phyloP scores from a whole-genome alignment of 1,140 invertebrate species.

The Drosophila tsacasi region DNA sequence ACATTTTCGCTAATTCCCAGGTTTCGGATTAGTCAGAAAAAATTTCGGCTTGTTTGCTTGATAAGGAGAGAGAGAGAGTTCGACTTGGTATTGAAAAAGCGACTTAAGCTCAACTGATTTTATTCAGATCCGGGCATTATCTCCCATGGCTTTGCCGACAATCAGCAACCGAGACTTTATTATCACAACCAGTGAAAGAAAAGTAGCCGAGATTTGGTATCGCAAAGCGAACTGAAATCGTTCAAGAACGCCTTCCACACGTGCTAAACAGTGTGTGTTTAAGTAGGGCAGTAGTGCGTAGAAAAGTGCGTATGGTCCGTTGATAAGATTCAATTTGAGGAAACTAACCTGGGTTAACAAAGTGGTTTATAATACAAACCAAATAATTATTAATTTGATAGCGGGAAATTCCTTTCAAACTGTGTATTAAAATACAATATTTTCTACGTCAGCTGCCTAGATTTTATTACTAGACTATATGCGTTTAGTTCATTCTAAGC shows the following conservation, averaged over 20 bases:
- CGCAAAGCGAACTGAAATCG: background rate
- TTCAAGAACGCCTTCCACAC: constrained; percentile 19
- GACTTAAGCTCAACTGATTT: constrained; percentile 45
- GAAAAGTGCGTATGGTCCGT: constrained; percentile 59
- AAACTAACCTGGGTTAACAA: constrained; percentile 69
- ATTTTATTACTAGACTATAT: background rate
- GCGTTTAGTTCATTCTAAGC: background rate
- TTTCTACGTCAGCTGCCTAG: background rate
- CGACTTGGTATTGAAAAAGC: constrained; percentile 34
- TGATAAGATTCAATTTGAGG: constrained; percentile 41
- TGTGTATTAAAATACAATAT: background rate
- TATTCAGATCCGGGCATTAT: constrained; percentile 60
- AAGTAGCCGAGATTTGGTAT: constrained; percentile 3
- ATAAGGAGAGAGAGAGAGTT: constrained; percentile 38
- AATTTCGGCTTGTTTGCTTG: constrained; percentile 37
- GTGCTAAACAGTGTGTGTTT: constrained; percentile 18
- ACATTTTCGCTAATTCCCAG: constrained; percentile 25
- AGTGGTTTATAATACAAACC: background rate
- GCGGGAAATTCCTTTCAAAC: background rate
- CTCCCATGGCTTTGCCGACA: constrained; percentile 4
- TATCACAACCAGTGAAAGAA: constrained; percentile 10
- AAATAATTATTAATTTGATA: constrained; percentile 1
- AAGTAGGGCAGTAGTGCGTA: constrained; percentile 67
- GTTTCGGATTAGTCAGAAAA: constrained; percentile 64
- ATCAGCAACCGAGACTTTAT: constrained; percentile 15